phyloP scores from a whole-genome alignment of 2,113 vertebrate genomes.

The Crypturellus undulatus region DNA sequence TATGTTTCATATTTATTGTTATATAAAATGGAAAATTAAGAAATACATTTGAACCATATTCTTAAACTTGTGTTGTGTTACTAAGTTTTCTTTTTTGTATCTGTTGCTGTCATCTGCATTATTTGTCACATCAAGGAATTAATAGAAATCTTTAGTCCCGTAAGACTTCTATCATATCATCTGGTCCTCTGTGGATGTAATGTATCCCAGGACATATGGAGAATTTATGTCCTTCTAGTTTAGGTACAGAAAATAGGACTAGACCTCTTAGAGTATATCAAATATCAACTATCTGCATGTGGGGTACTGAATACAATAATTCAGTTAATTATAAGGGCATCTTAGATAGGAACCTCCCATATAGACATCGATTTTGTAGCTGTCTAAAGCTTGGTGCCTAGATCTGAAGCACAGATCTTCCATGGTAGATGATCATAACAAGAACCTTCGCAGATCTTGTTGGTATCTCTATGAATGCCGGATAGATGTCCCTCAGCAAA shows the following conservation, averaged over 20 bases:
- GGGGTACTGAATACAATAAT: background rate
- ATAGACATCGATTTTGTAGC: background rate
- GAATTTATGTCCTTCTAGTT: background rate
- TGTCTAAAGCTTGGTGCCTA: background rate
- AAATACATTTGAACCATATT: background rate
- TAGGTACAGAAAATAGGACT: background rate
- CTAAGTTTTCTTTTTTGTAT: background rate
- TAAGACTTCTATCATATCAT: background rate
- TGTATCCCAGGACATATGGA: background rate
- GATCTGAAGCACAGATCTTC: background rate
- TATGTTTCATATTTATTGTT: background rate
- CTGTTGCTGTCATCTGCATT: background rate
- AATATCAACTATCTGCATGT: background rate
- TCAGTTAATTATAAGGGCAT: background rate
- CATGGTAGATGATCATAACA: background rate
- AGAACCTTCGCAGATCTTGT: accelerated
- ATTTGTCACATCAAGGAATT: background rate
- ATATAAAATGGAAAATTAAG: background rate
- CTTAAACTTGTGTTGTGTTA: background rate
- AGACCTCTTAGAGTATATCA: background rate
- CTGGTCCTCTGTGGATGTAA: accelerated
- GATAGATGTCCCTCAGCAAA: background rate
- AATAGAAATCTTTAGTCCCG: background rate
- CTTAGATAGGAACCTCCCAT: background rate
- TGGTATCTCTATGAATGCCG: background rate